These are phyloP conservation scores for Coenobita brevimanus DNA, from an alignment of 1,140 invertebrate genomes.

Conservation along the genomic window DNA sequence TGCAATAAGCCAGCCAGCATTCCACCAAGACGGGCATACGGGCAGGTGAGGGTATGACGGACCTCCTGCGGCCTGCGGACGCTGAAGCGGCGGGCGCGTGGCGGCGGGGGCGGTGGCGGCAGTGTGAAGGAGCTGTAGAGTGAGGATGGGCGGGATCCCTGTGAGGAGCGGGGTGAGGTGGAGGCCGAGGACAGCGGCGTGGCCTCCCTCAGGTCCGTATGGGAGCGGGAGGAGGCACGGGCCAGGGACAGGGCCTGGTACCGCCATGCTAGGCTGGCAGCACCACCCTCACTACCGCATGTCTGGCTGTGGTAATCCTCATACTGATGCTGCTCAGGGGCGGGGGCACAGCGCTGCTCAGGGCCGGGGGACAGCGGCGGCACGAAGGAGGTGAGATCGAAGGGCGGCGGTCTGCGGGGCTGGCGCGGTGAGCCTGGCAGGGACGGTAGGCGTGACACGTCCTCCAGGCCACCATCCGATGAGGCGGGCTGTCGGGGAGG, in stretches of 20 bases:
- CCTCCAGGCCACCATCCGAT: slow-evolving; percentile 22
- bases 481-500: slow-evolving; percentile 22
- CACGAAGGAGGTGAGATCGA: slow-evolving; percentile 66
- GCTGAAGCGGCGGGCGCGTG: slow-evolving; percentile 43
- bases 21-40: no score
- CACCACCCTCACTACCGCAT: no score
- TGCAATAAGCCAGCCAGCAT: no score
- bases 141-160: slow-evolving; percentile 42
- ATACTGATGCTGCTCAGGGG: slow-evolving; percentile 53
- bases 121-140: slow-evolving; percentile 59
- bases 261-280: not conserved
- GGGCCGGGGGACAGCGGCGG: slow-evolving; percentile 54
- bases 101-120: slow-evolving; percentile 52
- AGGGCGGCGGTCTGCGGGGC: slow-evolving; percentile 54
- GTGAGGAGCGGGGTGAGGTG: slow-evolving; percentile 21
- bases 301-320: not conserved
- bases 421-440: slow-evolving; percentile 53
- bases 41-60: no score
- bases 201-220: slow-evolving; percentile 60
- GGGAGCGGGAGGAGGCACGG: slow-evolving; percentile 61
- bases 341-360: slow-evolving; percentile 14
- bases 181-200: slow-evolving; percentile 29
- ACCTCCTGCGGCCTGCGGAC: slow-evolving; percentile 64
- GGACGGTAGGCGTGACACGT: slow-evolving; percentile 9
- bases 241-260: slow-evolving; percentile 66